Evolutionary conservation across 2,888 invertebrate genomes (phyloP).

Genomic region (Lithophane leautieri): DNA sequence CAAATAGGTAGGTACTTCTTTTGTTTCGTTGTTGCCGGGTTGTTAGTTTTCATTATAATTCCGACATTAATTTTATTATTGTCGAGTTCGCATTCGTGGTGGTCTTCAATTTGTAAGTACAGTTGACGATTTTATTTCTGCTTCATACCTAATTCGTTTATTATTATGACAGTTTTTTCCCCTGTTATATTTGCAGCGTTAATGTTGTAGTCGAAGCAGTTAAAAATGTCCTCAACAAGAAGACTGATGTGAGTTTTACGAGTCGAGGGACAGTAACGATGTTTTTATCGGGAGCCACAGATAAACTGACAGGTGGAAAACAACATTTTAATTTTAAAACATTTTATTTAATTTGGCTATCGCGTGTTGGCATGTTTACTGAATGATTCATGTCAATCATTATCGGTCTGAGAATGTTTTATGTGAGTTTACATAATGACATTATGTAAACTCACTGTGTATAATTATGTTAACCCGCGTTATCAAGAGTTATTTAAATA

Average conservation of each 20-base stretch:
- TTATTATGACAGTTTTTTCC: not conserved
- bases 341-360: constrained; percentile 41
- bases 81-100: constrained; percentile 5
- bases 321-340: constrained; percentile 39
- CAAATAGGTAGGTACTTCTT: constrained; percentile 8
- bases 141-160: constrained; percentile 10
- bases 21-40: constrained; percentile 27
- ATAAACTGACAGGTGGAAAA: constrained; percentile 59
- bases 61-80: constrained; percentile 5
- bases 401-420: constrained; percentile 55
- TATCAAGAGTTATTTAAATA: constrained; percentile 58
- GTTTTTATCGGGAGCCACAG: constrained; percentile 58
- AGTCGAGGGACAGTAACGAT: constrained; percentile 48
- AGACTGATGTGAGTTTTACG: constrained; percentile 55
- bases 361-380: constrained; percentile 29
- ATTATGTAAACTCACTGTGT: too few relatives aligned
- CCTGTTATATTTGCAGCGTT: constrained; percentile 5
- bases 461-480: constrained; percentile 11
- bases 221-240: constrained; percentile 46
- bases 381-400: constrained; percentile 41
- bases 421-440: constrained; percentile 37
- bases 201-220: constrained; percentile 29
- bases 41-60: constrained; percentile 16
- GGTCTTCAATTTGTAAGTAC: constrained; percentile 16
- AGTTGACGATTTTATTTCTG: constrained; percentile 3